A percentile compares a stretch with the other conserved stretches of the same genome.
phyloP scores from a whole-genome alignment of 2,797 vertebrate genomes.

The Spatula versicolor region DNA sequence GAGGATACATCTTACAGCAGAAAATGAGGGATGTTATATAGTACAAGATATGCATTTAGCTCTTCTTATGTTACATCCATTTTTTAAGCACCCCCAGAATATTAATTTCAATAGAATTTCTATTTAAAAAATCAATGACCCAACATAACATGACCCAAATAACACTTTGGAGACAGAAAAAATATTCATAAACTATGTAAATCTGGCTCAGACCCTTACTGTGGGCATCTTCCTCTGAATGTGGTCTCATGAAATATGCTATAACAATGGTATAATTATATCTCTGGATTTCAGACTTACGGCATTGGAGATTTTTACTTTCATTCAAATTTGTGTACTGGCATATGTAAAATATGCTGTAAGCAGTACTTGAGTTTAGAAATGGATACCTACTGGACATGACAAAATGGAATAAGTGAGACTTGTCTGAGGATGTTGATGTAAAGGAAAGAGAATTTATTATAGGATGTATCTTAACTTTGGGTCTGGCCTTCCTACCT shows the following conservation, averaged over 20 bases:
- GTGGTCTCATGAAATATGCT: background rate
- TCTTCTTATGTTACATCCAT: conserved; percentile 44
- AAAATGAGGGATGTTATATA: conserved; percentile 51
- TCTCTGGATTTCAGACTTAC: background rate
- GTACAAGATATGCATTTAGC: conserved; percentile 25
- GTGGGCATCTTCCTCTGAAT: background rate
- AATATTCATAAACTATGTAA: conserved; percentile 40
- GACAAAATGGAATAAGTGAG: background rate
- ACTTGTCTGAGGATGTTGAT: background rate
- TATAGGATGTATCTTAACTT: background rate
- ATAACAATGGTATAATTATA: background rate
- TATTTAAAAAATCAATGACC: conserved; percentile 59
- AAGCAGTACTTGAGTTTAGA: background rate
- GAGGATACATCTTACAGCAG: conserved; percentile 21
- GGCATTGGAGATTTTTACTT: background rate
- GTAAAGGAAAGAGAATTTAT: background rate
- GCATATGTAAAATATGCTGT: background rate
- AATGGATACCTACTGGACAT: background rate
- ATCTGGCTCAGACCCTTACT: background rate
- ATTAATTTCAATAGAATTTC: conserved; percentile 56
- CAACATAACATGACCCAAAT: conserved; percentile 21
- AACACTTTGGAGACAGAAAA: conserved; percentile 22
- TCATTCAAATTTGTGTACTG: background rate
- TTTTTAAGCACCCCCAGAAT: conserved; percentile 32
- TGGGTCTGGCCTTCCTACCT: background rate